These are phyloP conservation scores for Chelonus insularis DNA, from an alignment of 1,140 invertebrate species.

Conservation along the genomic window DNA sequence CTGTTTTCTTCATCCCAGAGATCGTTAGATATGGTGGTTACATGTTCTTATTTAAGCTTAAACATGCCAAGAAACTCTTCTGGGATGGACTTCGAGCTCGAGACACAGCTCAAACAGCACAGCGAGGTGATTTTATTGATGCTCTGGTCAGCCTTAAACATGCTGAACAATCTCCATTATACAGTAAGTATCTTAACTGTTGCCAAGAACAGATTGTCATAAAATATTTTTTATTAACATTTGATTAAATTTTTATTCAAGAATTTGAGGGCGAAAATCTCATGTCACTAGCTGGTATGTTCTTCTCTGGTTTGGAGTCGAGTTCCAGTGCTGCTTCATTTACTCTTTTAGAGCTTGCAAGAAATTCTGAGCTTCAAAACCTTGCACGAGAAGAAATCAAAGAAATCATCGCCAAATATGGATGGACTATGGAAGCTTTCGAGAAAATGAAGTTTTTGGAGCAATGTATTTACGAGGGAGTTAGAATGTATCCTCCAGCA, in stretches of 20 bases:
- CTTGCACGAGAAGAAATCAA: constrained; percentile 65
- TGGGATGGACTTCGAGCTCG: constrained; percentile 33
- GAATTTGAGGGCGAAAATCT: constrained; percentile 46
- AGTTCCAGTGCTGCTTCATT: constrained; percentile 58
- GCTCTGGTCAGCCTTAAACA: constrained; percentile 37
- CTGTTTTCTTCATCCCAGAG: constrained; percentile 21
- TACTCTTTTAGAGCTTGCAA: constrained; percentile 55
- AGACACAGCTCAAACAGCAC: constrained; percentile 30
- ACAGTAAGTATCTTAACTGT: constrained; percentile 29
- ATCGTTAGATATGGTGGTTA: constrained; percentile 5
- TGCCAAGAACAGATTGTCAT: too few relatives aligned
- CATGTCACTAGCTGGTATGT: constrained; percentile 47
- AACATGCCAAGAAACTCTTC: constrained; percentile 35
- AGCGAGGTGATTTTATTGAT: constrained; percentile 39
- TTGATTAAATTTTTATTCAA: constrained; percentile 22
- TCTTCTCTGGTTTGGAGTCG: constrained; percentile 64
- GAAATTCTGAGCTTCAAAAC: constrained; percentile 44
- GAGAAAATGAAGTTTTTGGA: constrained; percentile 51
- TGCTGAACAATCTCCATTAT: constrained; percentile 29
- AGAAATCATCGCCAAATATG: constrained; percentile 45
- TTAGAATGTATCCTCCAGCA: constrained; percentile 65
- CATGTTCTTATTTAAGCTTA: background rate
- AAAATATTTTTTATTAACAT: background rate
- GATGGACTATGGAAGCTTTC: constrained; percentile 46
- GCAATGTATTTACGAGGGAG: constrained; percentile 44